Conservation (phyloP, 2,797 vertebrate genomes). For the Bovichtus diacanthus region DNA sequence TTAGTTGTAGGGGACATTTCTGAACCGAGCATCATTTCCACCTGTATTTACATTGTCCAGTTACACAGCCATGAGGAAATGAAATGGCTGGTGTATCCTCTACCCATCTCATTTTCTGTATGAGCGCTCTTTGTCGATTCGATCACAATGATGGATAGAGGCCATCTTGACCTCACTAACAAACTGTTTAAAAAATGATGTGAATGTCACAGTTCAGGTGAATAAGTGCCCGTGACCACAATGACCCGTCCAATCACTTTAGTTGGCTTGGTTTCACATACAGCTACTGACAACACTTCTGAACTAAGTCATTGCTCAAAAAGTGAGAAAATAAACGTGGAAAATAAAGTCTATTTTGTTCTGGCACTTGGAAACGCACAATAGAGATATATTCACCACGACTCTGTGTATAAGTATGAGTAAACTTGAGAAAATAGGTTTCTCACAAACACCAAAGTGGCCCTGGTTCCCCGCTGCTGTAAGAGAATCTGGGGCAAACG, state of each 20-base stretch:
- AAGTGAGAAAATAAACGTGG: background rate
- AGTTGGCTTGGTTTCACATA: background rate
- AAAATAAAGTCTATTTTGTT: background rate
- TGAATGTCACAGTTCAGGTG: background rate
- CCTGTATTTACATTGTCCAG: slow-evolving; percentile 7
- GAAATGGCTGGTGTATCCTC: slow-evolving; percentile 33
- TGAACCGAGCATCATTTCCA: slow-evolving; percentile 4
- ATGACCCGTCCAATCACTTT: background rate
- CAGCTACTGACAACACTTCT: background rate
- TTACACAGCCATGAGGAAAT: slow-evolving; percentile 27
- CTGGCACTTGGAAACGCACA: background rate
- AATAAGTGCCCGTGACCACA: background rate
- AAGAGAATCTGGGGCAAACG: background rate
- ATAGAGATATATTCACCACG: background rate
- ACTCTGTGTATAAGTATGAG: background rate
- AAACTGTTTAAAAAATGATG: background rate
- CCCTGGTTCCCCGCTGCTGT: background rate
- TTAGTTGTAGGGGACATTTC: slow-evolving; percentile 19
- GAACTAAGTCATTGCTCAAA: background rate
- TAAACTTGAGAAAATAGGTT: background rate
- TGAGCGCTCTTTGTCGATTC: slow-evolving; percentile 41
- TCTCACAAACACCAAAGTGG: background rate
- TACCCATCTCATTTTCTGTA: slow-evolving; percentile 51
- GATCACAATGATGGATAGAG: slow-evolving; percentile 40
- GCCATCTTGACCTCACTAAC: slow-evolving; percentile 19